phyloP scores from a whole-genome alignment of 2,797 vertebrate species.

The Tragopan temminckii region DNA sequence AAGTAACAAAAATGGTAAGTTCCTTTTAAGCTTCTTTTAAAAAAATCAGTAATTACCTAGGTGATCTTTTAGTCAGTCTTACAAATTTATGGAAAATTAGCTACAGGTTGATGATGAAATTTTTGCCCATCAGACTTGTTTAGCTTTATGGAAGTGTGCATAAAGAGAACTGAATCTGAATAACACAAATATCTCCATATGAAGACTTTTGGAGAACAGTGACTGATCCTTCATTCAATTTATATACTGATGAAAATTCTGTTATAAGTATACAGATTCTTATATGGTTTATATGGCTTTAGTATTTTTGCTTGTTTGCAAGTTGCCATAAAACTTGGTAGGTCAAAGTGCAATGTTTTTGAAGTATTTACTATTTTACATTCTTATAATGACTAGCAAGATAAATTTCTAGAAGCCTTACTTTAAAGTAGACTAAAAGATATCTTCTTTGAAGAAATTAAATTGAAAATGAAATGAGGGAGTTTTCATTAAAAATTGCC shows the following conservation, averaged over 20 bases:
- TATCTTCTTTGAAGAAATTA: neutral
- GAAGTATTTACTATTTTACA: neutral
- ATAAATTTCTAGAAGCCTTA: conserved; percentile 4
- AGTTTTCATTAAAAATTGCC: neutral
- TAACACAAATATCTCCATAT: conserved; percentile 54
- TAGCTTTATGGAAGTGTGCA: conserved; percentile 31
- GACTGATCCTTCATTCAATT: neutral
- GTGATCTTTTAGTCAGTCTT: conserved; percentile 16
- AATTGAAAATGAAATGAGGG: neutral
- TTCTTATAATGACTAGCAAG: neutral
- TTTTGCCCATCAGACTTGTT: conserved; percentile 43
- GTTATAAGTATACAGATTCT: neutral
- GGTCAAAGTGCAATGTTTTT: neutral
- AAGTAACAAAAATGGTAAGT: conserved; percentile 22
- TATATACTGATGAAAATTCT: neutral
- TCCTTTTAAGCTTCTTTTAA: conserved; percentile 35
- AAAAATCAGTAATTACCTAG: conserved; percentile 53
- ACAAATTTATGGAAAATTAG: conserved; percentile 57
- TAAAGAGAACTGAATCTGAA: conserved; percentile 53
- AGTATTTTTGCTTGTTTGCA: neutral
- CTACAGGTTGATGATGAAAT: conserved; percentile 50
- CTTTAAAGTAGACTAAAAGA: neutral
- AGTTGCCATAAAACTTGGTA: neutral
- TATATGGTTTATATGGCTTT: neutral
- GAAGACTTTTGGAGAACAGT: conserved; percentile 27